A percentile compares a stretch with the other conserved stretches of the same genome.
These are phyloP conservation scores for Bombylius major DNA, from an alignment of 2,888 invertebrate genomes.

Conservation along the genomic window DNA sequence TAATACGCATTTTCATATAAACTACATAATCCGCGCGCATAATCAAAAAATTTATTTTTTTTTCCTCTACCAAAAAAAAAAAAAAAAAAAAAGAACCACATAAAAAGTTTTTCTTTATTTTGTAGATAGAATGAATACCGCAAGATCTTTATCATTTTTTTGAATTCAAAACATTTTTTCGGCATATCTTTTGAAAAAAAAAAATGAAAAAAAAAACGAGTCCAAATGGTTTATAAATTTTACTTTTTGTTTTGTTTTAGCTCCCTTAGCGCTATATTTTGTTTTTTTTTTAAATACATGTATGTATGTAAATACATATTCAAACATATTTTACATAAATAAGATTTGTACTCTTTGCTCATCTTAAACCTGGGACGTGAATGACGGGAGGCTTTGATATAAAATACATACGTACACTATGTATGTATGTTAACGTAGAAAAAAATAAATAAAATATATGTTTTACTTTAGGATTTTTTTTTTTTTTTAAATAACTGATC, in stretches of 20 bases:
- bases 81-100: too few species aligned
- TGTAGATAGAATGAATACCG: not conserved
- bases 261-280: not conserved
- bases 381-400: not conserved
- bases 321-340: not conserved
- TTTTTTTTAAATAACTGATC: too few species aligned
- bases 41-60: too few species aligned
- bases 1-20: too few species aligned
- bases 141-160: not conserved
- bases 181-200: not conserved
- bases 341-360: not conserved
- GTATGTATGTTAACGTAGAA: too few species aligned
- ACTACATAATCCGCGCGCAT: too few species aligned
- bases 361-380: not conserved
- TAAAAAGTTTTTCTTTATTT: too few species aligned
- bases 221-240: not conserved
- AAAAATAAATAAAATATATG: too few species aligned
- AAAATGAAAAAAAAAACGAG: not conserved
- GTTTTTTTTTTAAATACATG: not conserved
- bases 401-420: too few species aligned
- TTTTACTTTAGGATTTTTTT: too few species aligned
- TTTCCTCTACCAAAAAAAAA: too few species aligned
- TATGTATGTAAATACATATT: not conserved
- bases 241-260: not conserved
- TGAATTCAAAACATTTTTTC: not conserved